Conservation (phyloP, 2,113 vertebrate genomes). For the Monarcha castaneiventris region DNA sequence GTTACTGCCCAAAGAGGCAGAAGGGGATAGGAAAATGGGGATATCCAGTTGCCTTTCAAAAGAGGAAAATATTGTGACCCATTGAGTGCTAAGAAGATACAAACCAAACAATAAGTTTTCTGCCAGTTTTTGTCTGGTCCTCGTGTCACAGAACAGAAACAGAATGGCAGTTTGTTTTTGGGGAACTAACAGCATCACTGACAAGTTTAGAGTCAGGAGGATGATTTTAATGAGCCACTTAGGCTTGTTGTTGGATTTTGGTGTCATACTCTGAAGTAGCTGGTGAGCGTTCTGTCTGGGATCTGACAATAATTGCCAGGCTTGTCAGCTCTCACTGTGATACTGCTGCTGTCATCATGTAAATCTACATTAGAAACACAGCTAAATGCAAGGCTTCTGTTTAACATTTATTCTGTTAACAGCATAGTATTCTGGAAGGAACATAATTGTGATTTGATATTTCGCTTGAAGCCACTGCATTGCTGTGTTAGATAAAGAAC, state of each 20-base stretch:
- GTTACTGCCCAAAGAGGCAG: background rate
- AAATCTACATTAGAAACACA: background rate
- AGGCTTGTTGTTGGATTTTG: background rate
- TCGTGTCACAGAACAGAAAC: background rate
- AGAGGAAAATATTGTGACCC: background rate
- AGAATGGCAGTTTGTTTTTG: slow-evolving; percentile 5
- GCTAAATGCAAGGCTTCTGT: background rate
- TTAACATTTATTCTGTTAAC: background rate
- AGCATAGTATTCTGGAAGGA: background rate
- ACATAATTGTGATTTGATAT: background rate
- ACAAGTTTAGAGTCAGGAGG: background rate
- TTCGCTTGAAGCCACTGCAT: background rate
- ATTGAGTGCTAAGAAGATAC: background rate
- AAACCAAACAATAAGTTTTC: background rate
- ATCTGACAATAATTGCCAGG: slow-evolving; percentile 23
- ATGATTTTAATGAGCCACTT: slow-evolving; percentile 2
- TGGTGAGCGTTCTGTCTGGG: slow-evolving; percentile 1
- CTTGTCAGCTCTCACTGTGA: slow-evolving; percentile 3
- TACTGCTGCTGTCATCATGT: background rate
- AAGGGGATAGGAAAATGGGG: background rate
- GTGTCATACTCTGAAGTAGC: slow-evolving; percentile 17
- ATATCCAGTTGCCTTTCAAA: background rate
- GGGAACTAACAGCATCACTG: background rate
- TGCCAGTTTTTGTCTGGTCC: background rate
- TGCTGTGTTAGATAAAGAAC: background rate